phyloP scores from a whole-genome alignment of 53 echinoderm and acorn worm genomes.

The Antedon mediterranea region DNA sequence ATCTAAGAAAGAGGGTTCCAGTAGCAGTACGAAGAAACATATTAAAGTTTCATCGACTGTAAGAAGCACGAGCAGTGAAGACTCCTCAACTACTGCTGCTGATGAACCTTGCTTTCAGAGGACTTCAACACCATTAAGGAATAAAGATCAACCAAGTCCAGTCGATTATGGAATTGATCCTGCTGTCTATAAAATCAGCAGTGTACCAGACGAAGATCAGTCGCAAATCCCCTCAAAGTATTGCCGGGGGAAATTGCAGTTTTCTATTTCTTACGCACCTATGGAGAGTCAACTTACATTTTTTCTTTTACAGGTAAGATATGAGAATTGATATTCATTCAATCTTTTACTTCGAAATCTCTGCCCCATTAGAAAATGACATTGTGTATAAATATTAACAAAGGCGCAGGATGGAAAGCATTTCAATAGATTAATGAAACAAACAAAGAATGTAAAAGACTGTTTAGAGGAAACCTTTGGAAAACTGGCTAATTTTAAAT shows the following conservation, averaged over 20 bases:
- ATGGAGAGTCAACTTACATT: slow-evolving; percentile 48
- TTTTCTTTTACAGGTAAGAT: slow-evolving; percentile 34
- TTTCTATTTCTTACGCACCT: slow-evolving; percentile 49
- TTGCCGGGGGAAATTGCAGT: slow-evolving; percentile 59
- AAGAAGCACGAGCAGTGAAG: background rate
- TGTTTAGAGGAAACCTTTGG: no score
- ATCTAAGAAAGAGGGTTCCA: background rate
- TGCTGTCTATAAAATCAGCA: background rate
- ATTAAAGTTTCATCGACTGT: no score
- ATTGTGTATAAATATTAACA: no score
- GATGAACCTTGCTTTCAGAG: background rate
- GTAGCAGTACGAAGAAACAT: no score
- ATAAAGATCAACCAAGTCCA: background rate
- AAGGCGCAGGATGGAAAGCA: no score
- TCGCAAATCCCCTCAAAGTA: slow-evolving; percentile 28
- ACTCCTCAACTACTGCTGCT: background rate
- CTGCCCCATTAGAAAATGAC: no score
- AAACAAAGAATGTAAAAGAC: no score
- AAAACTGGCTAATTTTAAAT: no score
- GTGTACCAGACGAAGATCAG: slow-evolving; percentile 13
- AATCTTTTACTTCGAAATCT: no score
- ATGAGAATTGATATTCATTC: no score
- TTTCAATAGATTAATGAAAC: no score
- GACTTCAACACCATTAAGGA: background rate
- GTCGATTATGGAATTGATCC: background rate